Evolutionary conservation across 2,888 invertebrate genomes (phyloP), one percentile per base, ranked within the genome.

Genomic region (Sinhomidia bicolor): DNA sequence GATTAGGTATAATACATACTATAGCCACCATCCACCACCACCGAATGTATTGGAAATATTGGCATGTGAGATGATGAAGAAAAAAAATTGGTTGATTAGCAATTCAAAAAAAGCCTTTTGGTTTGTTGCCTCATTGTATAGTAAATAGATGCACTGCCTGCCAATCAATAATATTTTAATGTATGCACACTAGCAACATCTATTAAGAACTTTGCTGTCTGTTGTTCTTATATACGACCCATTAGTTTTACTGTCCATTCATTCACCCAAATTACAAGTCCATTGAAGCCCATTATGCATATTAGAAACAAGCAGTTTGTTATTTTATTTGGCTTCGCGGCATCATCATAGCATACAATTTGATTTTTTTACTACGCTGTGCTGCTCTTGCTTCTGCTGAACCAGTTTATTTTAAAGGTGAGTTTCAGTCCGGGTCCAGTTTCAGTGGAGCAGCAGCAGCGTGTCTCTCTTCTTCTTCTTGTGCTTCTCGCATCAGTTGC

Each of bases 231-330:
- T 51, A 76, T 51, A 51, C 32, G 26, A n/a, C 76, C 76, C 76
- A 76, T 71, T 71, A 71, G 51, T 51, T 51, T 85, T 78, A 84
- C 41, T 78, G 17, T 78, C 32, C 71, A 65, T 78, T 85, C 85
- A 85, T 85, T 78, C 85, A 62, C 65, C 54, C 83, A 83, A 83
- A 83, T 83, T 83, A 83, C 71, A 83, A 83, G 57, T 44, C 32
- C 41, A 57, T 83, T 74, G 41, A 71, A 71, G 57, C 74, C 83
- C 74, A 83, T 83, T 83, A 74, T 54, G 60, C 41, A 74, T 76
- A 76, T 83, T 74, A 74, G 54, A 83, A 71, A 71, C 71, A 83
- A 83, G 41, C 26, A 83, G 41, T 54, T 60, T 76, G 47, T 76
- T 76, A 51, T 76, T 51, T 51, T 76, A 74, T 74, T 83, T 83